Conservation (phyloP, 2,797 vertebrate genomes). For the Coilia nasus region DNA sequence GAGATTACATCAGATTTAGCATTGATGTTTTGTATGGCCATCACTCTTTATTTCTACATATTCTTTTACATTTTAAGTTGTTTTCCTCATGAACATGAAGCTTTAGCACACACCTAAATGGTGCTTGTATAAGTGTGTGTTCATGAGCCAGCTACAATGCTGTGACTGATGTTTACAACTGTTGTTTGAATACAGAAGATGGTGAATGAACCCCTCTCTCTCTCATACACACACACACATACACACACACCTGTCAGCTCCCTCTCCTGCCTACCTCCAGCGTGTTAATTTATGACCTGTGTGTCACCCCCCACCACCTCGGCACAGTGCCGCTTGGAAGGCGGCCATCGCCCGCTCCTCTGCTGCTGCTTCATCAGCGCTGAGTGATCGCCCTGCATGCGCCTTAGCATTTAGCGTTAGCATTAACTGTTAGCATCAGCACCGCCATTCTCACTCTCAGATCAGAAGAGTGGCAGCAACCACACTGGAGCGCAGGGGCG, state of each 20-base stretch:
- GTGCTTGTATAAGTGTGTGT: not conserved
- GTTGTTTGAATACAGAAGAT: not conserved
- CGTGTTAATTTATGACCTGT: slow-evolving; percentile 79
- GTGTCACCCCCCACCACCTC: slow-evolving; percentile 60
- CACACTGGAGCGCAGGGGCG: not conserved
- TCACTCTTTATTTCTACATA: not conserved
- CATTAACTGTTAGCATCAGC: slow-evolving; percentile 72
- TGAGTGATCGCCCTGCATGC: not conserved
- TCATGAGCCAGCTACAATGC: not conserved
- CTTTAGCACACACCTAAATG: not conserved
- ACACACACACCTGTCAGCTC: slow-evolving; percentile 53
- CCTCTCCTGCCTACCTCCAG: slow-evolving; percentile 43
- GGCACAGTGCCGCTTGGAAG: not conserved
- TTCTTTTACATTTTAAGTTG: not conserved
- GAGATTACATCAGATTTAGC: too few relatives aligned
- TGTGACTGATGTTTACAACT: not conserved
- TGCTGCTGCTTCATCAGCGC: not conserved
- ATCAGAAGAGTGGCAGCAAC: not conserved
- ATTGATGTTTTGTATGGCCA: not conserved
- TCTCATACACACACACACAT: slow-evolving; percentile 66
- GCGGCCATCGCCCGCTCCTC: not conserved
- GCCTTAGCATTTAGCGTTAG: not conserved
- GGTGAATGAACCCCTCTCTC: slow-evolving; percentile 48
- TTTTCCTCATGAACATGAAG: not conserved
- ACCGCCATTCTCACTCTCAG: slow-evolving; percentile 69